Percentiles rank a stretch among this genome's conserved stretches.
These are phyloP conservation scores for Acanthacorydalis orientalis DNA, from an alignment of 2,888 invertebrate species.

Conservation along the genomic window DNA sequence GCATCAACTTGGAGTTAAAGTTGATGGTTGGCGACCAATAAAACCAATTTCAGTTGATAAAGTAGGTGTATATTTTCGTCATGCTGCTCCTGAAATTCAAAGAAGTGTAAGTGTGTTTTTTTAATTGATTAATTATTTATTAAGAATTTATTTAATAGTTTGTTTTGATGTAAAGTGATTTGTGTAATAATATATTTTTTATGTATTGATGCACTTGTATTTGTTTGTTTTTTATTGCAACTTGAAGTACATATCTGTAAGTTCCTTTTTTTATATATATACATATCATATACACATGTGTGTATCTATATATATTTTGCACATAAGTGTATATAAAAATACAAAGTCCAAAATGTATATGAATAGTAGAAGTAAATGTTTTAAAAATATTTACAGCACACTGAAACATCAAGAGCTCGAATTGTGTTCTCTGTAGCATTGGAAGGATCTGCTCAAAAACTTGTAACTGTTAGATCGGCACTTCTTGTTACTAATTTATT, in stretches of 20 bases:
- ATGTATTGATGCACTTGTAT: too few relatives aligned
- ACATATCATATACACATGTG: too few relatives aligned
- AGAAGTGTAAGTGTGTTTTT: slow-evolving; percentile 15
- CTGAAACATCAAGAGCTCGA: slow-evolving; percentile 40
- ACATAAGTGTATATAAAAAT: too few relatives aligned
- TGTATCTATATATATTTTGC: too few relatives aligned
- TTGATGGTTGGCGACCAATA: slow-evolving; percentile 78
- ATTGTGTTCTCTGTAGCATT: slow-evolving; percentile 82
- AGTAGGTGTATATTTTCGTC: slow-evolving; percentile 86
- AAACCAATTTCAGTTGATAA: slow-evolving; percentile 88
- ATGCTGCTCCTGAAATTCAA: slow-evolving; percentile 30
- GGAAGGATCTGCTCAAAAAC: slow-evolving; percentile 86
- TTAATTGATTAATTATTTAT: neutral
- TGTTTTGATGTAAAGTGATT: too few relatives aligned
- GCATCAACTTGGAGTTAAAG: slow-evolving; percentile 76
- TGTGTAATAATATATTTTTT: too few relatives aligned
- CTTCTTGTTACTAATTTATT: slow-evolving; percentile 64
- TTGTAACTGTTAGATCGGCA: slow-evolving; percentile 84
- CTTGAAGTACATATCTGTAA: too few relatives aligned
- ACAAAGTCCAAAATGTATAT: too few relatives aligned
- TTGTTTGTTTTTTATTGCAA: too few relatives aligned
- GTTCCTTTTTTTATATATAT: too few relatives aligned
- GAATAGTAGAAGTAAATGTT: too few relatives aligned
- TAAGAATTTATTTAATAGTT: too few relatives aligned
- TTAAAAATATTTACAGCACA: neutral